phyloP scores from a whole-genome alignment of 1,140 invertebrate species.

The Meloidogyne chitwoodi region DNA sequence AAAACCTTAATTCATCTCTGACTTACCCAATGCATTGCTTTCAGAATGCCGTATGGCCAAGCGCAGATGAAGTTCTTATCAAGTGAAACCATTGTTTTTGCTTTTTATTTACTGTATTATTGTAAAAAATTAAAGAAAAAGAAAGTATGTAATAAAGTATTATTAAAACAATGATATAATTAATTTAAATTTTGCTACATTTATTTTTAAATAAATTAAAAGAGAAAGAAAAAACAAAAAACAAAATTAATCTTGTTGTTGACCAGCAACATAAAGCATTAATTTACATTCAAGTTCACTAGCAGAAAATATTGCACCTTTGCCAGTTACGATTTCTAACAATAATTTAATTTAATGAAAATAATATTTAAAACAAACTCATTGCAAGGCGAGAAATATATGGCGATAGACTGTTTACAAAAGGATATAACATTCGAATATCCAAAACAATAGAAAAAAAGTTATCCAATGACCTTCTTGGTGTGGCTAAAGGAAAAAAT shows the following conservation, averaged over 20 bases:
- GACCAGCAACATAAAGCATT: conserved; percentile 11
- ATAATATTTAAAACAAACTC: conserved; percentile 1
- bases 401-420: background rate
- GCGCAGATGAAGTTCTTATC: conserved; percentile 27
- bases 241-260: background rate
- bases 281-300: conserved; percentile 11
- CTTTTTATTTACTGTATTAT: background rate
- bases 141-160: background rate
- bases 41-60: conserved; percentile 31
- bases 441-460: conserved; percentile 11
- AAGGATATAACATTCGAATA: conserved; percentile 2
- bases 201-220: background rate
- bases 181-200: background rate
- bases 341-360: background rate
- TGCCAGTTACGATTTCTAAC: conserved; percentile 10
- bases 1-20: background rate
- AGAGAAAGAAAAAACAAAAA: background rate
- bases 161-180: background rate
- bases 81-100: background rate
- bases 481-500: background rate
- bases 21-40: conserved; percentile 37
- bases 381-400: conserved; percentile 5
- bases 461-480: background rate
- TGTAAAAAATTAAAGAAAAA: background rate
- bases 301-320: conserved; percentile 19